Evolutionary conservation across 2,888 invertebrate species (phyloP).

Genomic region (Nymphalis urticae): DNA sequence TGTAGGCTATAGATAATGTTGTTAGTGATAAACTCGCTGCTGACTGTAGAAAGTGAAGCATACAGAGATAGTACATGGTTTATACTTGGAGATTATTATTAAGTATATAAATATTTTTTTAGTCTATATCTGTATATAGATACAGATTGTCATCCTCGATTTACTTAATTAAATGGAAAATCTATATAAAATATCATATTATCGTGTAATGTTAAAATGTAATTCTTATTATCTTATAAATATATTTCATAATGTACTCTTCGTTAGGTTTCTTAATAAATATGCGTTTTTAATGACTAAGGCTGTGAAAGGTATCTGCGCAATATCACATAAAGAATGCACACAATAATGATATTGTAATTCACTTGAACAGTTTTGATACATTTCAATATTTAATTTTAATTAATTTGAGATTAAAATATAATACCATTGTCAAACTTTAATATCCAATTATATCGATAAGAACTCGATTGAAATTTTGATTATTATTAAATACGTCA

Average conservation of each 20-base stretch:
- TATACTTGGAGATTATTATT: constrained; percentile 12
- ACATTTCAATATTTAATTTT: background rate
- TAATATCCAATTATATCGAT: too few species aligned
- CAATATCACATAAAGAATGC: constrained; percentile 1
- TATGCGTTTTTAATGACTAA: constrained; percentile 9
- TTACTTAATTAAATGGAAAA: too few species aligned
- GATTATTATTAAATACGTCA: too few species aligned
- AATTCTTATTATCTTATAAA: too few species aligned
- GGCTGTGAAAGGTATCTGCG: constrained; percentile 6
- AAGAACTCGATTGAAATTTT: too few species aligned
- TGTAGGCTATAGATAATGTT: constrained; percentile 28
- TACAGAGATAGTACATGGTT: constrained; percentile 9
- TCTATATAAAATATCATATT: too few species aligned
- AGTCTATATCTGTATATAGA: too few species aligned
- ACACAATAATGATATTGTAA: background rate
- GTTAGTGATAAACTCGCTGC: constrained; percentile 15
- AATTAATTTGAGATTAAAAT: background rate
- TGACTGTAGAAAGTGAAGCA: constrained; percentile 15
- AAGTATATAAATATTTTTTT: too few species aligned
- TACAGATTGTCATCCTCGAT: too few species aligned
- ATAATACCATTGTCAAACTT: too few species aligned
- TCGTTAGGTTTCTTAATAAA: background rate
- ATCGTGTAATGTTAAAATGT: too few species aligned
- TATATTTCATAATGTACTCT: too few species aligned
- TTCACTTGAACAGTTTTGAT: background rate